Base-by-base conservation (phyloP, 2,888 invertebrate genomes). In the Caenorhabditis sp. region DNA sequence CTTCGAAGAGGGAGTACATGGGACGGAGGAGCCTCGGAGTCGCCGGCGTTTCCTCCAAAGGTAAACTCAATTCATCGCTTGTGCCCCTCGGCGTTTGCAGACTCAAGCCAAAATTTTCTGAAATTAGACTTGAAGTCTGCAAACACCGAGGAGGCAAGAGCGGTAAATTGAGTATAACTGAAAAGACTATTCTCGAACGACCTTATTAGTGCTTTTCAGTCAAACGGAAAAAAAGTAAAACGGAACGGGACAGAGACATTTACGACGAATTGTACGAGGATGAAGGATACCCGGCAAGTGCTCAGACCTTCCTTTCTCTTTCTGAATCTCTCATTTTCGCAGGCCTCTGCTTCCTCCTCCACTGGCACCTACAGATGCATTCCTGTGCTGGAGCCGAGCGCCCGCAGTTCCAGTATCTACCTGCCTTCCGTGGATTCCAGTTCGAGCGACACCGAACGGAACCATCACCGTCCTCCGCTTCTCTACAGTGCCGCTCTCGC, bases 251-350 rank as follows among this genome's bases (percentile, higher is more conserved):
- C 43, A 26, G 72, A 2, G 77, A 72, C 7, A 63, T 70, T 22
- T 50, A 77, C 30, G 63, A 77, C 50, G 72, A 70, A 24, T 55
- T 56, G 48, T 72, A 66, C 39, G 66, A 77, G 3, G 72, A 73
- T 22, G 77, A 72, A 17, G 71, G 65, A 24, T 76, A 70, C 26
- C 50, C 41, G 15, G 68, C 55, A 32, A 11, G 35, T 15, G 17
- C 6, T 15, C 5, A 17, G 2, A 27, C 27, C n/a, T 6, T 6
- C 6, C 15, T 8, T 6, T 3, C 3, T 8, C n/a, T 6, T 24
- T n/a, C 4, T 9, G n/a, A 27, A 6, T 24, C 8, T n/a, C 20
- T 50, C 24, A n/a, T n/a, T 9, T 48, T 61, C 5, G n/a, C 37
- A 46, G 61, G 56, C 53, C 2, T 71, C 59, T 0, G 20, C 70